A percentile compares a stretch with the other conserved stretches of the same genome.
These are phyloP conservation scores for Rutilus rutilus DNA, from an alignment of 2,113 vertebrate species.

Conservation along the genomic window DNA sequence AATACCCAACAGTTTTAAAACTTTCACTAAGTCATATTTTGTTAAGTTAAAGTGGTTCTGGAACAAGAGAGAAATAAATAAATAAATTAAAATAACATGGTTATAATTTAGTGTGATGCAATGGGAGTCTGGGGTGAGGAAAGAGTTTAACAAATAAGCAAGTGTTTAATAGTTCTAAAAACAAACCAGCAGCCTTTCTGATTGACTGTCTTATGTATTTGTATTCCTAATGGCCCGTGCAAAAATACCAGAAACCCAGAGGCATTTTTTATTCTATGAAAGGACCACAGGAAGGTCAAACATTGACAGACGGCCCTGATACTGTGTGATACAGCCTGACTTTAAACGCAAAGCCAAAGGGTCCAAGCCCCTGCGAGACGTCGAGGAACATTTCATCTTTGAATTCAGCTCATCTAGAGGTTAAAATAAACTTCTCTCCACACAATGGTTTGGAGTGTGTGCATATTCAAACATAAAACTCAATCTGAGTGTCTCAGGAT, in stretches of 20 bases:
- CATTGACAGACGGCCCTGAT: constrained; percentile 13
- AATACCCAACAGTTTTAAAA: too few relatives aligned
- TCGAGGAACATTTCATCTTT: background rate
- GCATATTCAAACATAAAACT: background rate
- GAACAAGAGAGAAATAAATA: too few relatives aligned
- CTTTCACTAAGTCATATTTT: too few relatives aligned
- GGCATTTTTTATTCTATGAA: constrained; percentile 17
- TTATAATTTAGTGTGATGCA: background rate
- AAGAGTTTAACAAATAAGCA: background rate
- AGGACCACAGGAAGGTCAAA: constrained; percentile 18
- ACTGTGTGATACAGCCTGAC: background rate
- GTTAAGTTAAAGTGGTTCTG: too few relatives aligned
- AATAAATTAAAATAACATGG: background rate
- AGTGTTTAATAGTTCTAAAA: background rate
- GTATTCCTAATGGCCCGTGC: background rate
- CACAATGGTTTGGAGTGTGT: background rate
- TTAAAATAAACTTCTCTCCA: background rate
- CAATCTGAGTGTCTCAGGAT: background rate
- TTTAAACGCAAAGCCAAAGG: constrained; percentile 1
- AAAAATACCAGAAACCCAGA: constrained; percentile 1
- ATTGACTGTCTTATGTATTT: background rate
- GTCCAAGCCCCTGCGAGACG: background rate
- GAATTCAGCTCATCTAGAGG: background rate
- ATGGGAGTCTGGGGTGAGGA: background rate
- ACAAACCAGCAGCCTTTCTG: background rate